Percentiles rank a stretch among this genome's conserved stretches.
These are phyloP conservation scores for Myzus persicae DNA, from an alignment of 1,140 invertebrate species.

Conservation along the genomic window DNA sequence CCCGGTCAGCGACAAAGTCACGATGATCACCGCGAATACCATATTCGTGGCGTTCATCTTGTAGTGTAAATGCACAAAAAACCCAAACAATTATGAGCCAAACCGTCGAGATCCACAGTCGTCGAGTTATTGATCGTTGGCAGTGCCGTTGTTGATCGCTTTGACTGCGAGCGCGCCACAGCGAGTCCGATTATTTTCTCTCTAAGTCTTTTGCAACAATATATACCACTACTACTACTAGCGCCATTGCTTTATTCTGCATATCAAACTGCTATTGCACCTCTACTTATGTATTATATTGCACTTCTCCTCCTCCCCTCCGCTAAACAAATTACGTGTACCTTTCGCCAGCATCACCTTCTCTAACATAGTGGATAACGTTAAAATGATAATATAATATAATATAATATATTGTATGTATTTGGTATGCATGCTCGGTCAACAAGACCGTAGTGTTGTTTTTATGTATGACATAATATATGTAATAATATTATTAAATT, in stretches of 20 bases:
- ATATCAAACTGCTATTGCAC: neutral
- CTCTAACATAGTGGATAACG: neutral
- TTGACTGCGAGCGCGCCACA: neutral
- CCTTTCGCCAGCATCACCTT: neutral
- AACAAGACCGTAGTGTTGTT: neutral
- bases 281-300: neutral
- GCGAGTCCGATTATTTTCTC: neutral
- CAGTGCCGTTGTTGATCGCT: neutral
- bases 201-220: neutral
- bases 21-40: neutral
- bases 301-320: neutral
- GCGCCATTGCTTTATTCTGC: neutral
- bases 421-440: neutral
- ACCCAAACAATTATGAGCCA: neutral
- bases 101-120: neutral
- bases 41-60: neutral
- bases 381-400: neutral
- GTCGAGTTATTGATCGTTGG: neutral
- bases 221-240: neutral
- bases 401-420: neutral
- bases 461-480: neutral
- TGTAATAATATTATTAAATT: neutral
- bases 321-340: neutral
- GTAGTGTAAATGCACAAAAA: neutral
- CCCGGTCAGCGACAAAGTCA: neutral